A percentile compares a stretch with the other conserved stretches of the same genome.
These are phyloP conservation scores for Tachysurus vachellii DNA, from an alignment of 2,113 vertebrate species.

Conservation along the genomic window DNA sequence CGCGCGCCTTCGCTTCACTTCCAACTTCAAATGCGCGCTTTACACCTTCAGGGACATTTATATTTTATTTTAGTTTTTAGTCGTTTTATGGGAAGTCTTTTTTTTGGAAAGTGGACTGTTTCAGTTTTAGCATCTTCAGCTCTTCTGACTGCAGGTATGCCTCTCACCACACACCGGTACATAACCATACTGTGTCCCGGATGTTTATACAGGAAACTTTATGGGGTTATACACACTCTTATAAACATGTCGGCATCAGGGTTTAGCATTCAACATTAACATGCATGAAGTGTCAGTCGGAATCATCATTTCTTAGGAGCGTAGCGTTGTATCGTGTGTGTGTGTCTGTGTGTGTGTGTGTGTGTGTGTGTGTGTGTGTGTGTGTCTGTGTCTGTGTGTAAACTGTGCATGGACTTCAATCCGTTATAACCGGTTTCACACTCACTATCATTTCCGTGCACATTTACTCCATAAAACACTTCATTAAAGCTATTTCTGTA, in stretches of 20 bases:
- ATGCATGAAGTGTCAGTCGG: neutral
- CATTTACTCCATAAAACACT: neutral
- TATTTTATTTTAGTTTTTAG: neutral
- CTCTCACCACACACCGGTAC: neutral
- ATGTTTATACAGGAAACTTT: neutral
- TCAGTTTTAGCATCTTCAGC: neutral
- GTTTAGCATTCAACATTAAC: neutral
- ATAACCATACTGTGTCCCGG: neutral
- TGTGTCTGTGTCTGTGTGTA: neutral
- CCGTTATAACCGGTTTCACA: neutral
- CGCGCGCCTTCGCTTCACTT: conserved; percentile 13
- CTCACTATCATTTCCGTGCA: neutral
- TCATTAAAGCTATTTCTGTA: too few relatives aligned
- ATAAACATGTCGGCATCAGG: neutral
- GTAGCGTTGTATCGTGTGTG: neutral
- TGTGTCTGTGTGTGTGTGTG: neutral
- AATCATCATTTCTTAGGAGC: neutral
- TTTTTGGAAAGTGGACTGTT: neutral
- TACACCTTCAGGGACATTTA: neutral
- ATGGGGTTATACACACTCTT: neutral
- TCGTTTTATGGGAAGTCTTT: neutral
- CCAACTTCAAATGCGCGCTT: neutral
- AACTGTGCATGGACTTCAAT: neutral
- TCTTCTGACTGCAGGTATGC: neutral
- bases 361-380: neutral